Evolutionary conservation across 2,113 vertebrate genomes (phyloP), one percentile per base, ranked within the genome.

Genomic region (Paratilapia polleni): DNA sequence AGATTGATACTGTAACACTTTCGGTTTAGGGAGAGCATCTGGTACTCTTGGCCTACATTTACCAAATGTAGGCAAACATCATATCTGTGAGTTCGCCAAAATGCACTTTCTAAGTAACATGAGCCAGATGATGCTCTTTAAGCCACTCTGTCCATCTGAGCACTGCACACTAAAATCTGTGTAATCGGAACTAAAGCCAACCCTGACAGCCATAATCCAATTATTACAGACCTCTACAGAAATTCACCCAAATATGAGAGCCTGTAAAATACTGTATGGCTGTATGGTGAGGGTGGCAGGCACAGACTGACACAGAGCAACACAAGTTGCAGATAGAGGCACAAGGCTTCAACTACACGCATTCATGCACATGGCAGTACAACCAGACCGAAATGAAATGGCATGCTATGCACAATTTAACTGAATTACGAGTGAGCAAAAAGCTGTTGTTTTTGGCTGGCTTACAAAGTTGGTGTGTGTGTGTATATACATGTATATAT

Each of bases 141-240:
- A 93, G 73, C 82, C 80, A 28, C 14, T 41, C 82, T 85, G 91
- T 88, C 91, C 87, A 90, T 92, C 83, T 87, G 84, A 91, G 89
- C 64, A 56, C 81, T 54, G 89, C 80, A 73, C 58, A 88, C 89
- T 80, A 68, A 90, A 92, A 94, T 94, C 92, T 90, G 78, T 86
- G 80, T 95, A 94, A 95, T 94, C 95, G 94, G 88, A 94, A 94
- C 81, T 90, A 90, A 94, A 95, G 84, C 91, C 84, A 77, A 83
- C 78, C 68, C 83, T 80, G 89, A 86, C 89, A 88, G 87, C 73
- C 73, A n/a, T 93, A 94, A 95, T 93, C 93, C 93, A 94, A 92
- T 94, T 93, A 94, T 77, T 80, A 83, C 77, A 86, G 76, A 82
- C 77, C 85, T 78, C 78, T 31, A 79, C 77, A 83, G 87, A 80